Conservation (phyloP, 2,888 invertebrate species). For the Patella caerulea region DNA sequence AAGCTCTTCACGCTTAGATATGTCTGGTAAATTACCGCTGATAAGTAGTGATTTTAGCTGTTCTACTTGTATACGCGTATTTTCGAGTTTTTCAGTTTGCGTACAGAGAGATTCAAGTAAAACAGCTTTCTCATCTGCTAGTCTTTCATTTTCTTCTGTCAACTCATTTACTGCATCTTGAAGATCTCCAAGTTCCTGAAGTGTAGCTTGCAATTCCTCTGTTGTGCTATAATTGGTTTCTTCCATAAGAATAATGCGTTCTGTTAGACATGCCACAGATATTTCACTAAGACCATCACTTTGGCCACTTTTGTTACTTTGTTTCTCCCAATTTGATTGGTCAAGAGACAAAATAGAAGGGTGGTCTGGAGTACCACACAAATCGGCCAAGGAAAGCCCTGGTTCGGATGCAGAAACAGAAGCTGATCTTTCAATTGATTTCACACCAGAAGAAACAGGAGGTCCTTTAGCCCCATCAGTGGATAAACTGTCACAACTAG, state of each 20-base stretch:
- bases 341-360: constrained; percentile 57
- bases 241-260: constrained; percentile 93
- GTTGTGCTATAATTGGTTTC: constrained; percentile 82
- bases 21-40: constrained; percentile 64
- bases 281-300: constrained; percentile 82
- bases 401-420: constrained; percentile 62
- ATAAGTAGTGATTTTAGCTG: constrained; percentile 83
- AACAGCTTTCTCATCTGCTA: constrained; percentile 90
- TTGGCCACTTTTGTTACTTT: constrained; percentile 82
- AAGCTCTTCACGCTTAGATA: constrained; percentile 75
- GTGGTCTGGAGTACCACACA: constrained; percentile 61
- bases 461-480: constrained; percentile 49
- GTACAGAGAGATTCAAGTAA: constrained; percentile 90
- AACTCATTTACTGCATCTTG: constrained; percentile 89
- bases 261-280: constrained; percentile 88
- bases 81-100: constrained; percentile 92
- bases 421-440: constrained; percentile 41
- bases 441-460: constrained; percentile 13
- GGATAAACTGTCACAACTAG: constrained; percentile 63
- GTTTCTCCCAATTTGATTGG: constrained; percentile 83
- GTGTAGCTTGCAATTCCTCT: constrained; percentile 82
- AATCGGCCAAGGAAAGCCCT: constrained; percentile 59
- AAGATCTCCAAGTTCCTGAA: constrained; percentile 91
- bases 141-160: constrained; percentile 88
- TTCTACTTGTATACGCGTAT: constrained; percentile 86